A percentile compares a stretch with the other conserved stretches of the same genome.
phyloP scores from a whole-genome alignment of 2,797 vertebrate genomes.

The Erpetoichthys calabaricus region DNA sequence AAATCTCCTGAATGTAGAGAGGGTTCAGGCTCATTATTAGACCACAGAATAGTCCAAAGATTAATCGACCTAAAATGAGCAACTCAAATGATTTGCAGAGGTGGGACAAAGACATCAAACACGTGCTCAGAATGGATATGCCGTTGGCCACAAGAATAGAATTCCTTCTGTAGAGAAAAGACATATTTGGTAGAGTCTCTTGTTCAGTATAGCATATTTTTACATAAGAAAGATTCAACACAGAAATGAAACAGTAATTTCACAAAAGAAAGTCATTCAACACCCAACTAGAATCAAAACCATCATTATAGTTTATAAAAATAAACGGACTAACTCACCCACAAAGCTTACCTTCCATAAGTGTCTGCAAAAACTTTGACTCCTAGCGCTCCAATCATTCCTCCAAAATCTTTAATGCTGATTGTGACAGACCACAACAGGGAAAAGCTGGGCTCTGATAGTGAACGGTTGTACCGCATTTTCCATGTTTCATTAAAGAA shows the following conservation, averaged over 20 bases:
- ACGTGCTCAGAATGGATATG: slow-evolving; percentile 44
- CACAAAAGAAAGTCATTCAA: too few species aligned
- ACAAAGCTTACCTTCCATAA: slow-evolving; percentile 40
- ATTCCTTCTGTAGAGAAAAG: slow-evolving; percentile 33
- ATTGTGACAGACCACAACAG: slow-evolving; percentile 59
- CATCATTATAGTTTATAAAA: neutral
- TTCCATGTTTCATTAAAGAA: slow-evolving; percentile 59
- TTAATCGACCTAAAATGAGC: slow-evolving; percentile 48
- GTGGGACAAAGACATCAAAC: slow-evolving; percentile 51
- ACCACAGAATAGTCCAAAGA: slow-evolving; percentile 58
- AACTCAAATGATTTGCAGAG: slow-evolving; percentile 42
- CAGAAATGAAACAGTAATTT: too few species aligned
- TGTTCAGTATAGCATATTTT: neutral
- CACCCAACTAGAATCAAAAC: too few species aligned
- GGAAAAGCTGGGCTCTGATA: slow-evolving; percentile 49
- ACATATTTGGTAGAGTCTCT: neutral
- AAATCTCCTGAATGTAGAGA: slow-evolving; percentile 59
- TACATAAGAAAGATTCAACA: too few species aligned
- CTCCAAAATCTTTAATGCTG: slow-evolving; percentile 61
- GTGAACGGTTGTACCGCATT: slow-evolving; percentile 44
- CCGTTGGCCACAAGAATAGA: slow-evolving; percentile 52
- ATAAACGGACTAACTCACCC: neutral
- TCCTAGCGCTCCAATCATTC: slow-evolving; percentile 48
- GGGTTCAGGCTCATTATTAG: slow-evolving; percentile 59
- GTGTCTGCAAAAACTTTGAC: slow-evolving; percentile 51